Conservation (phyloP, 2,113 vertebrate genomes). For the Burhinus bistriatus region DNA sequence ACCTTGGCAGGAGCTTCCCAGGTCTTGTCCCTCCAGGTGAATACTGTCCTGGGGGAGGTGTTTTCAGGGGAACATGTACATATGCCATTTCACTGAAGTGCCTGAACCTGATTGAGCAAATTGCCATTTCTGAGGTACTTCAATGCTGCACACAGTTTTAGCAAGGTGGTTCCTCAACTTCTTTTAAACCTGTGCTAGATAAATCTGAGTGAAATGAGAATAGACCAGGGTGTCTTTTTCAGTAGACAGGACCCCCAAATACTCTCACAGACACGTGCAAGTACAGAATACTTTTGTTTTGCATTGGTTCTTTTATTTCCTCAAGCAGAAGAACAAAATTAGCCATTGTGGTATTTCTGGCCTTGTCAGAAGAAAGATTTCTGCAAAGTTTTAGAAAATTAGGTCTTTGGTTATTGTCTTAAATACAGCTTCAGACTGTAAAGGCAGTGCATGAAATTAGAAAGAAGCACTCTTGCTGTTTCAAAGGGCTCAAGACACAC, state of each 20-base stretch:
- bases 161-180: not conserved
- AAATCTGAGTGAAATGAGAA: not conserved
- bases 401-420: not conserved
- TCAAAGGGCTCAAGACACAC: not conserved
- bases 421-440: not conserved
- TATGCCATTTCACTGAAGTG: not conserved
- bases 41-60: not conserved
- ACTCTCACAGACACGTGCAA: not conserved
- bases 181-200: not conserved
- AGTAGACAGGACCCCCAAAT: not conserved
- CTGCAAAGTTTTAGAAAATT: not conserved
- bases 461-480: not conserved
- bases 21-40: not conserved
- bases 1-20: not conserved
- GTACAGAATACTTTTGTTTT: not conserved
- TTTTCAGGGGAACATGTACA: not conserved
- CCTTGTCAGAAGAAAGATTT: not conserved
- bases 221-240: not conserved
- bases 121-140: rapidly evolving
- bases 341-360: not conserved
- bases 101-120: not conserved
- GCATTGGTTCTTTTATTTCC: not conserved
- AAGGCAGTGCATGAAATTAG: not conserved
- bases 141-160: not conserved
- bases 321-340: not conserved